Percentiles rank a stretch among this genome's conserved stretches.
Conservation (phyloP, 2,797 vertebrate species). For the Hipposideros larvatus region DNA sequence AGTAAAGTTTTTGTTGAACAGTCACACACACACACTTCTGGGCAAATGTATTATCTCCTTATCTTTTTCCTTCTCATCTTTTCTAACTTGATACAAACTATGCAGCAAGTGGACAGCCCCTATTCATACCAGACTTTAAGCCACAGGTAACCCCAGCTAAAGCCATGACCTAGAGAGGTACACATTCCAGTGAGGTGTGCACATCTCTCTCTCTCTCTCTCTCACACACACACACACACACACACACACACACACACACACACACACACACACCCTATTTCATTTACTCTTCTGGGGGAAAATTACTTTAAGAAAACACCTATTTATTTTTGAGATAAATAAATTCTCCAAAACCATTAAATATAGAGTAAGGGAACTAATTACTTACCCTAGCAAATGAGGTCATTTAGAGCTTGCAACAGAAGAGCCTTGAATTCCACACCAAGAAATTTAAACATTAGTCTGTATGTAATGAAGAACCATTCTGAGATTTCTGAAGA, state of each 20-base stretch:
- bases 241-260: not conserved
- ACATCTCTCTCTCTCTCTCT: no score
- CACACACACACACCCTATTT: not conserved
- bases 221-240: not conserved
- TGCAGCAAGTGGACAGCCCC: not conserved
- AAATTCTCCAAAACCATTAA: not conserved
- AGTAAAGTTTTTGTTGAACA: not conserved
- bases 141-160: not conserved
- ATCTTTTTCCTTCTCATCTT: not conserved
- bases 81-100: conserved; percentile 11
- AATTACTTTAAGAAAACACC: conserved; percentile 11
- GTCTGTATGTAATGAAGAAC: not conserved
- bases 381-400: not conserved
- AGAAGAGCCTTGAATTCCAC: conserved; percentile 17
- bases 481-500: not conserved
- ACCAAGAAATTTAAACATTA: not conserved
- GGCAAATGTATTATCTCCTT: not conserved
- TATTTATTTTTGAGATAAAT: conserved; percentile 18
- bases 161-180: not conserved
- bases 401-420: not conserved
- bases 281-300: not conserved
- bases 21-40: not conserved
- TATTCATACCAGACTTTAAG: not conserved
- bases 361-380: not conserved
- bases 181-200: not conserved